Conservation (phyloP, 53 echinoderm and acorn worm species). For the Echinarachnius parma region DNA sequence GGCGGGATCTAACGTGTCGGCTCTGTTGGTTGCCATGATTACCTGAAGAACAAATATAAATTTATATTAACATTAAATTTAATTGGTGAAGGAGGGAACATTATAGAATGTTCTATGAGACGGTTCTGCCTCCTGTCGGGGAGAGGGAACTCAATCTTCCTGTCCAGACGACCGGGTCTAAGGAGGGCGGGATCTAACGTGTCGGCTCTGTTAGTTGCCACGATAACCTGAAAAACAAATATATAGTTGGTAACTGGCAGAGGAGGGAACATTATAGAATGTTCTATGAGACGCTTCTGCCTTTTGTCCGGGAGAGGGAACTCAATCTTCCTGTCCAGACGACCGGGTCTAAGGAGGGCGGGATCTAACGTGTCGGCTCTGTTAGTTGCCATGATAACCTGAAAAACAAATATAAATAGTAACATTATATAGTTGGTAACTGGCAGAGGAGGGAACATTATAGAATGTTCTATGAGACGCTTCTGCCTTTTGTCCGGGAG, state of each 20-base stretch:
- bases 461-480: no score
- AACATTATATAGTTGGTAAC: no score
- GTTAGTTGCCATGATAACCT: slow-evolving; percentile 99
- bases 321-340: slow-evolving; percentile 95
- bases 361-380: slow-evolving; percentile 96
- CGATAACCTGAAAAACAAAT: slow-evolving; percentile 83
- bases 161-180: slow-evolving; percentile 90
- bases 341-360: slow-evolving; percentile 89
- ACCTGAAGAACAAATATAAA: no score
- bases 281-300: slow-evolving; percentile 98
- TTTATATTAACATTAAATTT: no score
- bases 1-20: slow-evolving; percentile 96
- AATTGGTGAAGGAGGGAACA: no score
- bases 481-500: slow-evolving; percentile 98
- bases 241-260: no score
- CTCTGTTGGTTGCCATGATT: slow-evolving; percentile 98
- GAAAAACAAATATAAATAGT: no score
- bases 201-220: slow-evolving; percentile 98
- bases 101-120: no score
- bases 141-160: slow-evolving; percentile 94
- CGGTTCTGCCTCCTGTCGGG: slow-evolving; percentile 85
- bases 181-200: slow-evolving; percentile 95
- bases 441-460: no score
- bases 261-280: no score
- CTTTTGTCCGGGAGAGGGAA: slow-evolving; percentile 96